Evolutionary conservation across 2,113 vertebrate species (phyloP).

Genomic region (Mesitornis unicolor): DNA sequence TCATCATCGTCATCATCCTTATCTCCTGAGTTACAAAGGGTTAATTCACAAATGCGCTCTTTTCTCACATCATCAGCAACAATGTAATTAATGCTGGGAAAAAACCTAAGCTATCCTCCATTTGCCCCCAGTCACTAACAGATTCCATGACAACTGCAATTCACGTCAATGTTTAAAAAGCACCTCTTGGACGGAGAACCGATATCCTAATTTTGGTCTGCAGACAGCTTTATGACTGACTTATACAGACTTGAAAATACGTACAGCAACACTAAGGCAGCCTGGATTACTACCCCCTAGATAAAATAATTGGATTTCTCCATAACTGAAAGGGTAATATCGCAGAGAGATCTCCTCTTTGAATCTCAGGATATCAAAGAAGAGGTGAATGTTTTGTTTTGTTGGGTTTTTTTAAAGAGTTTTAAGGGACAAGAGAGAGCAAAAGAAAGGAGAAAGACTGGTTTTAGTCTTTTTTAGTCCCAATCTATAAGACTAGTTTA

Average conservation of each 20-base stretch:
- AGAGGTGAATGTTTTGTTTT: background rate
- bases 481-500: background rate
- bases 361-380: background rate
- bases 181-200: background rate
- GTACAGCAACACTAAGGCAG: background rate
- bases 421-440: background rate
- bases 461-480: background rate
- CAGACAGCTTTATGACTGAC: background rate
- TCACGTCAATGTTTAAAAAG: background rate
- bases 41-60: background rate
- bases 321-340: background rate
- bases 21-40: constrained; percentile 81
- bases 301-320: background rate
- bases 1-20: constrained; percentile 97
- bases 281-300: background rate
- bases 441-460: background rate
- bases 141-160: background rate
- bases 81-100: background rate
- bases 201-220: background rate
- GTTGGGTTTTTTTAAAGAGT: too few species aligned
- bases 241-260: background rate
- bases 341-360: background rate
- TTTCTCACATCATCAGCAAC: background rate
- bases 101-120: background rate
- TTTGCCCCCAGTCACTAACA: background rate